A percentile compares a stretch with the other conserved stretches of the same genome.
phyloP scores from a whole-genome alignment of 2,113 vertebrate species.

The Cryptomyrus ogoouensis region DNA sequence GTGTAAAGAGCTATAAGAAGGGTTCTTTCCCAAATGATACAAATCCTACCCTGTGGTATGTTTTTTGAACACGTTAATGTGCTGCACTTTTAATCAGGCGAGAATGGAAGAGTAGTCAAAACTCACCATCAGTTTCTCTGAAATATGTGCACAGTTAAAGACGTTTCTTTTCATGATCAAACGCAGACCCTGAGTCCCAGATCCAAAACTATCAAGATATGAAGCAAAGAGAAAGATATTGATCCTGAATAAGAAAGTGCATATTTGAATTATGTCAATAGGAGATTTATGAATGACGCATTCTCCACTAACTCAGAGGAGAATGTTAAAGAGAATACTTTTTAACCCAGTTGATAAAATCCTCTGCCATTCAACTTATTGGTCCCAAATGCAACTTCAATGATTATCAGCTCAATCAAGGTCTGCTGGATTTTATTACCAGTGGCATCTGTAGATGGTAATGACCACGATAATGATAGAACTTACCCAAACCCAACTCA shows the following conservation, averaged over 20 bases:
- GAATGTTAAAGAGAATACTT: background rate
- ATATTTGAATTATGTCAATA: background rate
- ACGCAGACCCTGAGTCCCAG: background rate
- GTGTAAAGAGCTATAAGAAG: background rate
- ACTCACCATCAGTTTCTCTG: background rate
- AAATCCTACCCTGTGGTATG: background rate
- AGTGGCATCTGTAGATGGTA: background rate
- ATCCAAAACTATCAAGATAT: background rate
- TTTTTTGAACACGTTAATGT: background rate
- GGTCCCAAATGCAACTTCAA: background rate
- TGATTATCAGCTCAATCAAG: background rate
- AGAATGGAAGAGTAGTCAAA: background rate
- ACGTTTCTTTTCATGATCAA: background rate
- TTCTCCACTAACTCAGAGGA: background rate
- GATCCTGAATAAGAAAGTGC: background rate
- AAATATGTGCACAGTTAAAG: background rate
- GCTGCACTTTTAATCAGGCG: background rate
- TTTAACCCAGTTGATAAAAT: background rate
- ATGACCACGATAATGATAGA: background rate
- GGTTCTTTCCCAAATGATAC: background rate
- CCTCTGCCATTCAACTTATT: background rate
- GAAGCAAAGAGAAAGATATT: background rate
- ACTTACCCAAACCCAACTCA: background rate
- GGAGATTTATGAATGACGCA: background rate
- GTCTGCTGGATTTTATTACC: background rate